Evolutionary conservation across 2,113 vertebrate species (phyloP).

Genomic region (Orcinus orca): DNA sequence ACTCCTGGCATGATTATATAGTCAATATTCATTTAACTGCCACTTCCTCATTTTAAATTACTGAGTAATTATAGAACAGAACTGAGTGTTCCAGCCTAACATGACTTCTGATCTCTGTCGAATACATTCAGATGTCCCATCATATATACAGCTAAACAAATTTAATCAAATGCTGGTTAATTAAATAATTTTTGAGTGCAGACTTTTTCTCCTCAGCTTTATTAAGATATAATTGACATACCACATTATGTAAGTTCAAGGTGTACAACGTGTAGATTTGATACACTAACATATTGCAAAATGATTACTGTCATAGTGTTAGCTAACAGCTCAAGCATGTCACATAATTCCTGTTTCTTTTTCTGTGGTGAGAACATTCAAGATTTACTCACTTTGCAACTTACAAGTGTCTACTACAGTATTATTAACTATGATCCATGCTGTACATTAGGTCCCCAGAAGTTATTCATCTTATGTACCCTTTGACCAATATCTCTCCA

Average conservation of each 20-base stretch:
- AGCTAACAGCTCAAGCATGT: neutral
- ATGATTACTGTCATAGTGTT: neutral
- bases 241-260: neutral
- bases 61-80: neutral
- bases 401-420: neutral
- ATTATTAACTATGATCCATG: neutral
- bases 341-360: neutral
- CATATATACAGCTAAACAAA: neutral
- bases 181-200: neutral
- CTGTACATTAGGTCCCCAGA: neutral
- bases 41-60: neutral
- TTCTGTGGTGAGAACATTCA: neutral
- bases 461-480: neutral
- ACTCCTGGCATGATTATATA: neutral
- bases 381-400: neutral
- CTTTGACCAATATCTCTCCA: neutral
- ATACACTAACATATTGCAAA: neutral
- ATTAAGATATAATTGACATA: neutral
- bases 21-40: neutral
- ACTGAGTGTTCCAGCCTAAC: neutral
- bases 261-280: neutral
- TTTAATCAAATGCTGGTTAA: slow-evolving; percentile 19
- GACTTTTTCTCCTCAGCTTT: neutral
- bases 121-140: neutral
- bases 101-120: neutral